These are phyloP conservation scores for Platanista minor DNA, from an alignment of 2,113 vertebrate genomes.

Conservation along the genomic window DNA sequence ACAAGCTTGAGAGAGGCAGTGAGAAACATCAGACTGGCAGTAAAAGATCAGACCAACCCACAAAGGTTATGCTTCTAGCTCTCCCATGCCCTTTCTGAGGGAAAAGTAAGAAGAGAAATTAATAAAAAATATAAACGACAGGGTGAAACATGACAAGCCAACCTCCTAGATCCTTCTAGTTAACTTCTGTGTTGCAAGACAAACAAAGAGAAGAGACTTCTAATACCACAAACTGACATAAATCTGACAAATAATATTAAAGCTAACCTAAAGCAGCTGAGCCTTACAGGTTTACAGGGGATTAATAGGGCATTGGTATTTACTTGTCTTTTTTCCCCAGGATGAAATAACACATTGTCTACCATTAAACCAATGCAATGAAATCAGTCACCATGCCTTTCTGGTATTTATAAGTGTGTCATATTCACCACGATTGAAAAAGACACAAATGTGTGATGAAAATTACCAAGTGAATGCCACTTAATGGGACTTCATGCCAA, in stretches of 20 bases:
- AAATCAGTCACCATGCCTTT: background rate
- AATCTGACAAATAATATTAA: constrained; percentile 50
- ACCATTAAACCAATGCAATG: background rate
- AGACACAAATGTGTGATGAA: background rate
- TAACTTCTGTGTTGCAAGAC: constrained; percentile 41
- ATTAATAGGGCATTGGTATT: constrained; percentile 10
- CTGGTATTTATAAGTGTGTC: background rate
- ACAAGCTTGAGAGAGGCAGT: background rate
- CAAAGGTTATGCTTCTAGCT: background rate
- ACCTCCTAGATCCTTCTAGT: background rate
- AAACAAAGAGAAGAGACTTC: constrained; percentile 54
- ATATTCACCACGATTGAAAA: background rate
- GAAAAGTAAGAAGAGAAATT: constrained; percentile 7
- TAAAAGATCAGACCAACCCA: background rate
- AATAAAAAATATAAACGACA: constrained; percentile 16
- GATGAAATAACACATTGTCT: background rate
- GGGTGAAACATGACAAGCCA: background rate
- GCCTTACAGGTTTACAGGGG: background rate
- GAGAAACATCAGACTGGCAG: background rate
- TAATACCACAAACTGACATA: constrained; percentile 30
- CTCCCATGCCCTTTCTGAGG: background rate
- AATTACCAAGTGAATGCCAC: background rate
- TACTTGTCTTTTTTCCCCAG: background rate
- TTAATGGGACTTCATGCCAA: background rate
- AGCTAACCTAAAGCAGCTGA: constrained; percentile 54